phyloP scores from a whole-genome alignment of 1,140 invertebrate species.

The Tigriopus japonicus region DNA sequence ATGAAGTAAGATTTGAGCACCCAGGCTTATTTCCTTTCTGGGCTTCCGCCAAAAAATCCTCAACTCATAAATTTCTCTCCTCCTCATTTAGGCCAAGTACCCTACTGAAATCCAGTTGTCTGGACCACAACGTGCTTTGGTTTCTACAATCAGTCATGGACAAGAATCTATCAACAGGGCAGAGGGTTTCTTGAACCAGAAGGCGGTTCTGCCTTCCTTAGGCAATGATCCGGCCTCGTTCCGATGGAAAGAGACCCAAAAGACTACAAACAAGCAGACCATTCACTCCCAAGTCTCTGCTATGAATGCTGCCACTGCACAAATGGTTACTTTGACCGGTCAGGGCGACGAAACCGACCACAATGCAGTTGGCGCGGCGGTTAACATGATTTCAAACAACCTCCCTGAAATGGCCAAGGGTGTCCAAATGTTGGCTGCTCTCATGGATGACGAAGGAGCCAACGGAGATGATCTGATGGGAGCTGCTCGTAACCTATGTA shows the following conservation, averaged over 20 bases:
- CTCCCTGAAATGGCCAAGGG: conserved; percentile 88
- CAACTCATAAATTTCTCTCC: too few species aligned
- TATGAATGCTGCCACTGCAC: conserved; percentile 96
- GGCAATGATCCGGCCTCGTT: conserved; percentile 46
- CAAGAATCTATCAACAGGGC: conserved; percentile 67
- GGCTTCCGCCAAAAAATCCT: too few species aligned
- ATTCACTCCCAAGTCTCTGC: conserved; percentile 90
- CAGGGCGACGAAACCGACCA: conserved; percentile 41
- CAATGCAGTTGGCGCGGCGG: conserved; percentile 85
- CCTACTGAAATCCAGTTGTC: conserved; percentile 60
- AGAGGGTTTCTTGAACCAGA: conserved; percentile 51
- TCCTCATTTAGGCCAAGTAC: conserved; percentile 46
- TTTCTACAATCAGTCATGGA: conserved; percentile 69
- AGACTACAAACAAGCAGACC: conserved; percentile 89
- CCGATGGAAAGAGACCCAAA: conserved; percentile 68
- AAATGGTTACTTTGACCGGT: conserved; percentile 45
- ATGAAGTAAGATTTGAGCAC: conserved; percentile 16
- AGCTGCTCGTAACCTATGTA: conserved; percentile 74
- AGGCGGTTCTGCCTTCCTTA: conserved; percentile 53
- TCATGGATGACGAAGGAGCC: conserved; percentile 60
- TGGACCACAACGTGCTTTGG: conserved; percentile 73
- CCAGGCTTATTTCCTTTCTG: background rate
- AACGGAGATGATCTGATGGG: conserved; percentile 70
- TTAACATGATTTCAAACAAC: conserved; percentile 89
- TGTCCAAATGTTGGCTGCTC: conserved; percentile 79